phyloP scores from a whole-genome alignment of 2,888 invertebrate genomes.

The Diplolepis rosae region DNA sequence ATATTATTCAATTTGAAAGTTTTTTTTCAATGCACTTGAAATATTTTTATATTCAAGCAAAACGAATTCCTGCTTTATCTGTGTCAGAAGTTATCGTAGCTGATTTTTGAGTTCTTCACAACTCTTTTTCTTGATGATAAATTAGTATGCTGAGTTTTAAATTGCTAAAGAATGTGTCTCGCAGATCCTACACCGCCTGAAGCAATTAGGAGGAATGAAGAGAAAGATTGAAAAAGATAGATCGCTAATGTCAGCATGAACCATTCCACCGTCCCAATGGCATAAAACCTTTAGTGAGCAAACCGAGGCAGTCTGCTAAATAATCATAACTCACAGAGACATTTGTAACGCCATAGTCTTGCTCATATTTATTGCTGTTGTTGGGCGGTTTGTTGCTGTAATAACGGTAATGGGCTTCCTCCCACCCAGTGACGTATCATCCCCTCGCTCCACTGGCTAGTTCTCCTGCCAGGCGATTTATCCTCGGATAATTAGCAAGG shows the following conservation, averaged over 20 bases:
- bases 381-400: conserved; percentile 72
- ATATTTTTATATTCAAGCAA: no score
- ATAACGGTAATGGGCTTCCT: conserved; percentile 72
- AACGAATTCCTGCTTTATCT: neutral
- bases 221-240: conserved; percentile 24
- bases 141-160: neutral
- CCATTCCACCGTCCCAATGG: neutral
- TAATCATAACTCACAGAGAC: conserved; percentile 68
- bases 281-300: conserved; percentile 3
- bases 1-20: no score
- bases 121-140: neutral
- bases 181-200: neutral
- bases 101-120: neutral
- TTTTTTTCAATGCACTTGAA: no score
- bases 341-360: conserved; percentile 64
- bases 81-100: neutral
- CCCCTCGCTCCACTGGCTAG: conserved; percentile 49
- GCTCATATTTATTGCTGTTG: conserved; percentile 72
- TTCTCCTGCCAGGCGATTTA: conserved; percentile 70
- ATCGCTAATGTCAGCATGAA: conserved; percentile 20
- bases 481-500: conserved; percentile 73
- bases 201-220: conserved; percentile 19
- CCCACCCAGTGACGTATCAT: conserved; percentile 42
- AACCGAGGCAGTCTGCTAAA: conserved; percentile 47
- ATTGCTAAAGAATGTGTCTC: conserved; percentile 1